phyloP scores from a whole-genome alignment of 2,113 vertebrate genomes.

The Anoura caudifer region DNA sequence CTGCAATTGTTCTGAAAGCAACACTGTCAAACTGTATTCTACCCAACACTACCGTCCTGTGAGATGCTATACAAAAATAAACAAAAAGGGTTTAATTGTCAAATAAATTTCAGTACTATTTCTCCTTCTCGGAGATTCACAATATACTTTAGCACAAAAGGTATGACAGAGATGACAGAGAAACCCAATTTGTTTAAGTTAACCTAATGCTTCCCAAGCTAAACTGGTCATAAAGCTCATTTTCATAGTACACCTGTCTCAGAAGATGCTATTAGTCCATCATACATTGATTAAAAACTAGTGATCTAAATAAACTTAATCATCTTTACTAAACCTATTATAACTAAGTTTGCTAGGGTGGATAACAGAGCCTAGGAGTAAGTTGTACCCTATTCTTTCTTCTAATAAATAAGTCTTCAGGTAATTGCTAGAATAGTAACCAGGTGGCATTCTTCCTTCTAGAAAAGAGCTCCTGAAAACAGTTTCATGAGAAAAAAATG shows the following conservation, averaged over 20 bases:
- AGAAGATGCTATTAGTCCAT: neutral
- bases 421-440: neutral
- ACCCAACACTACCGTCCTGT: neutral
- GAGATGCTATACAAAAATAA: neutral
- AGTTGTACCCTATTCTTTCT: neutral
- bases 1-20: slow-evolving; percentile 3
- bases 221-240: neutral
- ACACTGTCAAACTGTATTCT: neutral
- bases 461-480: neutral
- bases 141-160: neutral
- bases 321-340: neutral
- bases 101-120: neutral
- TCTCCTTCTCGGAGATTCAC: neutral
- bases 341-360: neutral
- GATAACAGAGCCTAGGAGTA: neutral
- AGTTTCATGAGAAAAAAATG: neutral
- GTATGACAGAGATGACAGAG: neutral
- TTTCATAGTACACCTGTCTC: neutral
- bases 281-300: neutral
- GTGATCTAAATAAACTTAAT: neutral
- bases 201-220: neutral
- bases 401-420: neutral
- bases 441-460: neutral
- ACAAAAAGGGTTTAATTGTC: neutral
- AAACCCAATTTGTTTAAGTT: neutral